Evolutionary conservation across 2,113 vertebrate species (phyloP), one percentile per base, ranked within the genome.

Genomic region (Equus przewalskii): DNA sequence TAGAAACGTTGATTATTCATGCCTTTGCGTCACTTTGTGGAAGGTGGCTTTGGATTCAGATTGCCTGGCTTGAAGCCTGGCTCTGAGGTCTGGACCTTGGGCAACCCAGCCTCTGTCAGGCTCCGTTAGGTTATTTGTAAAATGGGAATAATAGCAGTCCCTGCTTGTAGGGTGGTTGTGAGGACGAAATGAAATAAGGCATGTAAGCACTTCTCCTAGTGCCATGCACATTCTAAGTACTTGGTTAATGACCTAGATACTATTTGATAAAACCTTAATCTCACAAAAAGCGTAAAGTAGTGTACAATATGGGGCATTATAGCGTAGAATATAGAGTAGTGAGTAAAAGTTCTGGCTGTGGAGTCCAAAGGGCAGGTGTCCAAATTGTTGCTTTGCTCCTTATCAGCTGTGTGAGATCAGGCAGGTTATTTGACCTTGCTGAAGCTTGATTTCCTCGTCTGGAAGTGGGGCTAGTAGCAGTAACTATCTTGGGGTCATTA

Each of bases 301-400:
- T 36, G 24, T 49, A 13, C 8, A 54, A 16, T 19, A 2, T n/a
- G 80, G 86, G 56, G 22, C 33, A 19, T 36, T 19, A 22, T 16
- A 41, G 24, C 21, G 22, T 10, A 7, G 84, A 56, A 7, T 14
- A n/a, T 2, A n/a, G 79, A 58, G 70, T 19, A 14, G 44, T 26
- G 36, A 5, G 21, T n/a, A 12, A 21, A 65, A 87, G 26, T 75
- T n/a, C 26, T 62, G 81, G 54, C 70, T 44, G 15, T 56, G 44
- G 6, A 60, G 85, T 91, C 69, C 65, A 89, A 56, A 97, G 76
- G 28, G 69, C 91, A 65, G 44, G 24, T 30, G 10, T 62, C 92
- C 36, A 36, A 15, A 69, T 64, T 22, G 18, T 46, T 30, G 12
- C 26, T 72, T 60, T 81, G 13, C 9, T 60, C 64, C 11, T 62